Conservation (phyloP, 2,888 invertebrate genomes). For the Dynastes hyllus region DNA sequence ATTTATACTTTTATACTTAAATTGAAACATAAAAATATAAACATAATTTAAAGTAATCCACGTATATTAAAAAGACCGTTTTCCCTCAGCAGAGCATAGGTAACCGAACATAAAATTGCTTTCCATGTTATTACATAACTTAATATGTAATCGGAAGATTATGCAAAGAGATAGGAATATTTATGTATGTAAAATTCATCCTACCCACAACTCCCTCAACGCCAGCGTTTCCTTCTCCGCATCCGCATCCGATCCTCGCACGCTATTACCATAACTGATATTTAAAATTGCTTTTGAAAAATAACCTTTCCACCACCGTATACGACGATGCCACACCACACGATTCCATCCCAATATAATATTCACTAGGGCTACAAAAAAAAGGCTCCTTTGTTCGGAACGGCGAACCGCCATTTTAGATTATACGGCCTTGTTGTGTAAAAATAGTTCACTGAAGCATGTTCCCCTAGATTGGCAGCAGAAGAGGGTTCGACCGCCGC, state of each 20-base stretch:
- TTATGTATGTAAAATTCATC: constrained; percentile 38
- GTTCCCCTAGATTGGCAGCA: constrained; percentile 69
- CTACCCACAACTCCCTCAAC: constrained; percentile 23
- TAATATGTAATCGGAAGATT: constrained; percentile 13
- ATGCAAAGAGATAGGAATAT: constrained; percentile 32
- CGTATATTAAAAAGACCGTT: too few relatives aligned
- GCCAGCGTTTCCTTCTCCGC: not conserved
- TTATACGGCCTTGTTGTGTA: constrained; percentile 67
- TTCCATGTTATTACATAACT: constrained; percentile 13
- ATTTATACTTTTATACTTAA: too few relatives aligned
- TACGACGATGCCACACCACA: constrained; percentile 56
- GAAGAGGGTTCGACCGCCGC: constrained; percentile 63
- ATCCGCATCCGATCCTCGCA: constrained; percentile 4
- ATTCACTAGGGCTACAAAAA: constrained; percentile 59
- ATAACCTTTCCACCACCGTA: constrained; percentile 54
- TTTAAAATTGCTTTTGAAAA: constrained; percentile 57
- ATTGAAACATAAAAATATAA: too few relatives aligned
- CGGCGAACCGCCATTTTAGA: constrained; percentile 69
- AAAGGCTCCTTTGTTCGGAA: constrained; percentile 64
- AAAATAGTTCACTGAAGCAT: constrained; percentile 71
- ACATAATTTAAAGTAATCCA: too few relatives aligned
- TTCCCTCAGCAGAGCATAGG: not conserved
- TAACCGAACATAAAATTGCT: constrained; percentile 10
- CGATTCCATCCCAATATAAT: constrained; percentile 57
- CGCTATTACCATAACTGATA: constrained; percentile 45